Base-by-base conservation (phyloP, 2,797 vertebrate species). In the Avahi laniger region DNA sequence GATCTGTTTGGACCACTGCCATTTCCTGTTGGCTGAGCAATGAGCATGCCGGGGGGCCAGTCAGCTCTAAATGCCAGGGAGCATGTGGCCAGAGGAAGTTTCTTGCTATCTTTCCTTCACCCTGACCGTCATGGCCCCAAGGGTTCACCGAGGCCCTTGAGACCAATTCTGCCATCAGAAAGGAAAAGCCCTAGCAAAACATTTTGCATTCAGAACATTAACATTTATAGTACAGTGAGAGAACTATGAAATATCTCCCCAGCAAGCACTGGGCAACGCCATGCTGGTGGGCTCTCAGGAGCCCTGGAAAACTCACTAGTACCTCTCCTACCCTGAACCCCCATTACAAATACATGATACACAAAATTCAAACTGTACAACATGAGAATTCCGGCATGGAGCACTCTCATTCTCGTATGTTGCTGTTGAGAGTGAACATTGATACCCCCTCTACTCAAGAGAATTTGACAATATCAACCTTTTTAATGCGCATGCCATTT, bases 171-270 rank as follows among this genome's bases (percentile, higher is more conserved):
- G 12, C 61, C 50, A 69, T 70, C 67, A 79, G 50, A 46, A 93
- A 80, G 69, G 28, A 89, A 93, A 82, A 92, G 35, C 61, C 28
- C 35, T 70, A 33, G 81, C 80, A 88, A 89, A 82, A 94, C 4
- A 69, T 41, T 95, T 82, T 79, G 41, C 52, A 88, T 93, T 93
- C 84, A 92, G 54, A 85, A 97, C 96, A 92, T 86, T 82, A 96
- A 38, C 78, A 92, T 87, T 82, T 89, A 50, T 70, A 82, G 81
- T 14, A 73, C 28, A 93, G 82, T n/a, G 78, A 69, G 75, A 70
- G 57, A 94, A 87, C 13, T 83, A 30, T 6, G 57, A 79, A 72
- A 54, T 13, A 75, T 50, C 69, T 86, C 65, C 50, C 52, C 17
- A 12, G 65, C 15, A 54, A 70, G 48, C 72, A 48, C 46, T 1